Percentiles rank a stretch among this genome's conserved stretches.
Conservation (phyloP, 2,888 invertebrate species). For the Thyatira batis region DNA sequence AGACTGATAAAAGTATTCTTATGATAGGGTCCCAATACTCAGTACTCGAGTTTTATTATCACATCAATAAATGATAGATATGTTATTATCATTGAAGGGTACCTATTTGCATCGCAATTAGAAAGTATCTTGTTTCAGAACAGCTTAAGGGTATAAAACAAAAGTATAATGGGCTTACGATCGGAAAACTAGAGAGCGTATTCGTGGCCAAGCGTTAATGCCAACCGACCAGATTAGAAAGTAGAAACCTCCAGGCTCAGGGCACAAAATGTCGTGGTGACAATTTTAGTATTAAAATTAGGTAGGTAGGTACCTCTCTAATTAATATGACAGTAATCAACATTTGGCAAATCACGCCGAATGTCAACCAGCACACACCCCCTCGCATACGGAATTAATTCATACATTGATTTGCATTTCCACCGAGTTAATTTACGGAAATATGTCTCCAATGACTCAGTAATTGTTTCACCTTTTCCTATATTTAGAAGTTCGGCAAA, state of each 20-base stretch:
- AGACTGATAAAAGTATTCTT: neutral
- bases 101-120: conserved; percentile 56
- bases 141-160: conserved; percentile 63
- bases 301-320: neutral
- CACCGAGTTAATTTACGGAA: conserved; percentile 35
- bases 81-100: conserved; percentile 20
- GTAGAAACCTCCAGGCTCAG: conserved; percentile 60
- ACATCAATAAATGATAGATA: conserved; percentile 7
- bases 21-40: neutral
- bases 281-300: conserved; percentile 20
- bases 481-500: conserved; percentile 7
- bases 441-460: conserved; percentile 28
- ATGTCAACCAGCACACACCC: neutral
- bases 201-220: conserved; percentile 63
- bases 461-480: conserved; percentile 20
- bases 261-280: conserved; percentile 43
- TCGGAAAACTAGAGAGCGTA: conserved; percentile 62
- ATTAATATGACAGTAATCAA: conserved; percentile 3
- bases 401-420: conserved; percentile 24
- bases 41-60: neutral
- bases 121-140: conserved; percentile 57
- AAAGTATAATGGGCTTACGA: conserved; percentile 62
- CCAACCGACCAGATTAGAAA: conserved; percentile 69
- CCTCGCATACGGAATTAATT: conserved; percentile 3
- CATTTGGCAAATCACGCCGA: conserved; percentile 13